Percentiles rank a stretch among this genome's conserved stretches.
Evolutionary conservation across 2,888 invertebrate genomes (phyloP).

Genomic region (Andrena hattorfiana): DNA sequence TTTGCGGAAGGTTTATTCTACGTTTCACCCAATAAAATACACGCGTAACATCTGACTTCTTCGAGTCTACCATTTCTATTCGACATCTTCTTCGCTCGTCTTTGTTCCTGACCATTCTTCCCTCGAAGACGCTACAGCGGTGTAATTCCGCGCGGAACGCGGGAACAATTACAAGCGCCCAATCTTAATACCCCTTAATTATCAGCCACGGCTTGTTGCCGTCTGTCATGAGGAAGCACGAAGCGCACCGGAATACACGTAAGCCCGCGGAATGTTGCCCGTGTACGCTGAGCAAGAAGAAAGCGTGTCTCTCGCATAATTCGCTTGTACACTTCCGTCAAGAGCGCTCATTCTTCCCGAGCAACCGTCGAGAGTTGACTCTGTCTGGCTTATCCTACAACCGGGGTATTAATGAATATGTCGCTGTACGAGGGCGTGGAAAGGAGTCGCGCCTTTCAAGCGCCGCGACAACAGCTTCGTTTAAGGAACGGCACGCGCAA

Average conservation of each 20-base stretch:
- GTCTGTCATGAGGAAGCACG: conserved; percentile 22
- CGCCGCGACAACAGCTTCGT: conserved; percentile 13
- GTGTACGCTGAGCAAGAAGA: conserved; percentile 16
- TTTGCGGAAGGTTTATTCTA: background rate
- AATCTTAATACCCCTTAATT: conserved; percentile 39
- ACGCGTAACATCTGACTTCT: background rate
- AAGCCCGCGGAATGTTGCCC: conserved; percentile 30
- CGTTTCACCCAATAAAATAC: background rate
- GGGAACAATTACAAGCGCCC: conserved; percentile 29
- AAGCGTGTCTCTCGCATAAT: conserved; percentile 48
- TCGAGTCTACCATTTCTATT: background rate
- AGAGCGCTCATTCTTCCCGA: conserved; percentile 51
- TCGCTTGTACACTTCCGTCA: conserved; percentile 55
- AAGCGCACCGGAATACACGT: conserved; percentile 16
- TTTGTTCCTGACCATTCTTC: background rate
- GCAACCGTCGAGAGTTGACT: conserved; percentile 59
- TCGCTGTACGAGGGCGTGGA: conserved; percentile 22
- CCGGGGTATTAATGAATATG: conserved; percentile 55
- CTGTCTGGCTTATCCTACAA: conserved; percentile 58
- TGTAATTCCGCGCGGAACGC: conserved; percentile 6
- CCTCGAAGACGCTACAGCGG: background rate
- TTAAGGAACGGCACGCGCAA: conserved; percentile 20
- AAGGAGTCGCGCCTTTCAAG: conserved; percentile 30
- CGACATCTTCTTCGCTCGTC: background rate
- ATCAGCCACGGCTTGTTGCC: conserved; percentile 32